Conservation (phyloP, 2,113 vertebrate species). For the Tyto alba region DNA sequence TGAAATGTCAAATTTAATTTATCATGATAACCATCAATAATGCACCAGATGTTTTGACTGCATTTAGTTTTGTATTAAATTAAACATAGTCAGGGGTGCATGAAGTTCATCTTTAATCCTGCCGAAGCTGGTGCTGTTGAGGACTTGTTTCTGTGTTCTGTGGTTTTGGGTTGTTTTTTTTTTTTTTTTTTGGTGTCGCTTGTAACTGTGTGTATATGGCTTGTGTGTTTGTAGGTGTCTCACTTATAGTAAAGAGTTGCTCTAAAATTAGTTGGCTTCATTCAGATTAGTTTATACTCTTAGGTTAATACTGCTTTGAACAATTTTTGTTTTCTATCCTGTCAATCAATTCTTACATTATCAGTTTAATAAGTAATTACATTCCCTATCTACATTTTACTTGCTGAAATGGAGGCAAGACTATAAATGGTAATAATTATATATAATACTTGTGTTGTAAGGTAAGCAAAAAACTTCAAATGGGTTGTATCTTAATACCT, state of each 20-base stretch:
- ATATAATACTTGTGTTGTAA: background rate
- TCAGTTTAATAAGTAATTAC: background rate
- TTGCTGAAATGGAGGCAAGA: background rate
- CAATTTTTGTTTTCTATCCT: background rate
- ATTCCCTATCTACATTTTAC: background rate
- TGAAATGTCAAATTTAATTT: constrained; percentile 45
- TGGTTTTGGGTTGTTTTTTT: background rate
- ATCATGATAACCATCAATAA: constrained; percentile 18
- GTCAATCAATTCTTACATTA: background rate
- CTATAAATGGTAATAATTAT: background rate
- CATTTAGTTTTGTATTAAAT: constrained; percentile 56
- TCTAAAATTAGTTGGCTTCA: background rate
- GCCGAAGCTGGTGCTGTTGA: background rate
- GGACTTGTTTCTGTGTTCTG: background rate
- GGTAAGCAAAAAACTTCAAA: background rate
- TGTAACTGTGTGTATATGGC: background rate
- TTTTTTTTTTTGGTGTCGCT: background rate
- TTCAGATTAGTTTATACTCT: background rate
- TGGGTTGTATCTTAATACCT: background rate
- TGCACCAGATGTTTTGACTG: constrained; percentile 60
- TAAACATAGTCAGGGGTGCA: constrained; percentile 33
- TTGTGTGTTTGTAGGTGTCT: background rate
- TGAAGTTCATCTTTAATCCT: constrained; percentile 16
- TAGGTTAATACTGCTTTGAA: background rate
- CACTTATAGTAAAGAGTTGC: background rate